Conservation (phyloP, 2,797 vertebrate genomes). For the Centroberyx gerrardi region DNA sequence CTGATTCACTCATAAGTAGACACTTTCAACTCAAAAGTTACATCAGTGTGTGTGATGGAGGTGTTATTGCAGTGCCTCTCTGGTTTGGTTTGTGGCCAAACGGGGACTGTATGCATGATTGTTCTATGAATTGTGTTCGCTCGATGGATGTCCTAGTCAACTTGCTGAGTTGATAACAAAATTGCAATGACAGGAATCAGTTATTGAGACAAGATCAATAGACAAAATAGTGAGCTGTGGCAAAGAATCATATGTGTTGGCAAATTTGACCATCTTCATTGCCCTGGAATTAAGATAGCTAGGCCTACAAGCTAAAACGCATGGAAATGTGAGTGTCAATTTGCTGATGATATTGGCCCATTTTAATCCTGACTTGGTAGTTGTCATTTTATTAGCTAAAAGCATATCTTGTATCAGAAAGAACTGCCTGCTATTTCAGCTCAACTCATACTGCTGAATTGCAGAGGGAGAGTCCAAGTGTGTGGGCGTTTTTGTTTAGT, state of each 20-base stretch:
- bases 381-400: conserved; percentile 43
- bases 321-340: conserved; percentile 24
- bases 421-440: conserved; percentile 57
- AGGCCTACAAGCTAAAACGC: neutral
- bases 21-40: conserved; percentile 72
- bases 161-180: conserved; percentile 14
- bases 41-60: conserved; percentile 68
- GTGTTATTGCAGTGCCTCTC: conserved; percentile 58
- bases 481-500: conserved; percentile 68
- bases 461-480: conserved; percentile 71
- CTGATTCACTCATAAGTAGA: conserved; percentile 80
- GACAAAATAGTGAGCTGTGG: neutral
- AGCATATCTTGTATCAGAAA: conserved; percentile 65
- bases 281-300: neutral
- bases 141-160: conserved; percentile 7
- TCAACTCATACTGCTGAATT: conserved; percentile 67
- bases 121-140: neutral
- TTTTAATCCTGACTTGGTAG: conserved; percentile 29
- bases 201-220: neutral
- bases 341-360: conserved; percentile 36
- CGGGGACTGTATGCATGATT: conserved; percentile 16
- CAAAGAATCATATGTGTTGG: neutral
- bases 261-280: neutral
- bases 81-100: conserved; percentile 11
- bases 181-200: neutral